Percentiles rank a stretch among this genome's conserved stretches.
phyloP scores from a whole-genome alignment of 2,888 invertebrate species.

The Caenorhabditis imperialis region DNA sequence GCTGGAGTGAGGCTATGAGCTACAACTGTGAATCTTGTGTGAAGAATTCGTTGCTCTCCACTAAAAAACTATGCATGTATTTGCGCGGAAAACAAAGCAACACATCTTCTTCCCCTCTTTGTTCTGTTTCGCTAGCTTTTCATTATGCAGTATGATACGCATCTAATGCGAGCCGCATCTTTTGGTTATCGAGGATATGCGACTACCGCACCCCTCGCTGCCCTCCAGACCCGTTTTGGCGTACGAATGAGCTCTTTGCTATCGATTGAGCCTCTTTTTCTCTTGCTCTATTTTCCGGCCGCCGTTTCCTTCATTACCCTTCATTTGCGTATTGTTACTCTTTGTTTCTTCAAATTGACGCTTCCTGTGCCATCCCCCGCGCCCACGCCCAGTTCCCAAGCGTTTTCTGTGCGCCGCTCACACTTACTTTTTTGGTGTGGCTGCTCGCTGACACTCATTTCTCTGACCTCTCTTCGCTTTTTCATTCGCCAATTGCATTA shows the following conservation, averaged over 20 bases:
- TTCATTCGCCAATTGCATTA: conserved; percentile 45
- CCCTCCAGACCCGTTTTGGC: conserved; percentile 26
- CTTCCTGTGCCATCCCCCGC: conserved; percentile 4
- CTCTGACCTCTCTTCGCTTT: conserved; percentile 33
- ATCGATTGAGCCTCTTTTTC: conserved; percentile 29
- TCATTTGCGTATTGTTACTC: conserved; percentile 48
- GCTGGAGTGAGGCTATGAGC: not conserved
- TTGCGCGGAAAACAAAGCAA: too few relatives aligned
- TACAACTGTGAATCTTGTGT: not conserved
- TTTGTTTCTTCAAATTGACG: conserved; percentile 45
- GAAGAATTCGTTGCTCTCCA: too few relatives aligned
- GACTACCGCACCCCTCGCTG: conserved; percentile 2
- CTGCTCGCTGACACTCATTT: conserved; percentile 42
- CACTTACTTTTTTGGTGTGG: conserved; percentile 2
- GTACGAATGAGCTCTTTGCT: conserved; percentile 48
- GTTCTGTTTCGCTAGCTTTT: not conserved
- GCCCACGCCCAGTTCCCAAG: conserved; percentile 15
- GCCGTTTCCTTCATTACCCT: conserved; percentile 41
- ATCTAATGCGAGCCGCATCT: conserved; percentile 22
- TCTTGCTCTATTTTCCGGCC: not conserved
- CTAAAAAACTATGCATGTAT: too few relatives aligned
- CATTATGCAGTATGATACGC: conserved; percentile 9
- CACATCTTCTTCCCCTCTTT: conserved; percentile 1
- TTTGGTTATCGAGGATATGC: conserved; percentile 35
- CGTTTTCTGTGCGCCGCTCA: conserved; percentile 19